phyloP scores from a whole-genome alignment of 2,797 vertebrate genomes.

The Sebastes minor region DNA sequence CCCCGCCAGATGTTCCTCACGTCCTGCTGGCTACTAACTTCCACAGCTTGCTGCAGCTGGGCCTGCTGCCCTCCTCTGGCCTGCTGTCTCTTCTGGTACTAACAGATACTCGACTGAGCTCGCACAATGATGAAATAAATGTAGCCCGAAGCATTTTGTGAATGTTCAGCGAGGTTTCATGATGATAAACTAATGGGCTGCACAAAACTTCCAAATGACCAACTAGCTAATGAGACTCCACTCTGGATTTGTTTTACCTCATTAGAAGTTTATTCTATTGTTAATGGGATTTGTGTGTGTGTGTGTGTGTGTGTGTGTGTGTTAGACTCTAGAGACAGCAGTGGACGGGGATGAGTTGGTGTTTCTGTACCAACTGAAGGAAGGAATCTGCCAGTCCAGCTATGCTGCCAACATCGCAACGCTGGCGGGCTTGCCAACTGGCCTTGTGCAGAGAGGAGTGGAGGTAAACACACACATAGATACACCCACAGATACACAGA shows the following conservation, averaged over 20 bases:
- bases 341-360: slow-evolving; percentile 92
- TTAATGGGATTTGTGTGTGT: slow-evolving; percentile 19
- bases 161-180: slow-evolving; percentile 1
- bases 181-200: slow-evolving; percentile 5
- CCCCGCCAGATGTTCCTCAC: slow-evolving; percentile 84
- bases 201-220: slow-evolving; percentile 8
- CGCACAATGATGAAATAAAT: neutral
- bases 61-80: slow-evolving; percentile 85
- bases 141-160: slow-evolving; percentile 10
- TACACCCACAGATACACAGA: neutral
- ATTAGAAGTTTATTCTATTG: slow-evolving; percentile 8
- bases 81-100: slow-evolving; percentile 88
- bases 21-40: slow-evolving; percentile 95
- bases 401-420: slow-evolving; percentile 93
- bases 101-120: neutral
- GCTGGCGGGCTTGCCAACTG: slow-evolving; percentile 89
- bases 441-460: slow-evolving; percentile 87
- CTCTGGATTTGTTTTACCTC: neutral
- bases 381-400: slow-evolving; percentile 90
- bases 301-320: slow-evolving; percentile 41
- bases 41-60: slow-evolving; percentile 91
- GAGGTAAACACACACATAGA: slow-evolving; percentile 80
- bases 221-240: slow-evolving; percentile 6
- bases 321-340: slow-evolving; percentile 93
- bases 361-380: slow-evolving; percentile 94